Base-by-base conservation (phyloP, 35 echinoderm and acorn worm species). In the Stichopus chloronotus region DNA sequence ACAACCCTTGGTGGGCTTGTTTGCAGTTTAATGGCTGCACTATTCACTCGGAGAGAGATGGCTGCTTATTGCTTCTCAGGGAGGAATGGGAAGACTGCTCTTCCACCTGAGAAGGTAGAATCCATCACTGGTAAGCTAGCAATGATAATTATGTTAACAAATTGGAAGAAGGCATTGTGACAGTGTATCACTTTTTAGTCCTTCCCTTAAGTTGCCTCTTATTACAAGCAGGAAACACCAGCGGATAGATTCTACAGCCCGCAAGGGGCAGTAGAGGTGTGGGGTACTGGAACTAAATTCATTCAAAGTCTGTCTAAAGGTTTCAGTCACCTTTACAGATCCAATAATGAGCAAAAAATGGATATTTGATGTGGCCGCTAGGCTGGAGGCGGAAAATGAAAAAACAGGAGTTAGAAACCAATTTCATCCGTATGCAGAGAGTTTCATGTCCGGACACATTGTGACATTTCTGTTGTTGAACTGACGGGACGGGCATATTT, bases 21-120 rank as follows among this genome's bases (percentile, higher is more conserved):
- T 5, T 82, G 79, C 52, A 55, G 5, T 12, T 25, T 82, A 16
- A 82, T 82, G 52, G 52, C 24, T 9, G 79, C 79, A 82, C 24
- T 82, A 14, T 82, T 82, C 52, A 82, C 79, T 5, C 22, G 79
- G 53, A 82, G 79, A 55, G 79, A 82, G 79, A 82, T 82, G 79
- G 79, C 79, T 4, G 5, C 24, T 53, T 53, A 7, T 53, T 82
- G 79, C 13, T 7, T 82, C 5, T 54, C 52, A 4, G 79, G 79
- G 12, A 82, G 79, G 12, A 82, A 82, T 53, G 79, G 79, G 52
- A 82, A 82, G 52, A 53, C 5, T 82, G 22, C 5, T 8, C 79
- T 82, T 19, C 79, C 79, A 25, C 2, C 1, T 54, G 79, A 82
- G 9, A 82, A 82, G 53, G 79, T 82, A 8, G 4, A 55, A 5